Conservation (phyloP, 2,888 invertebrate genomes). For the Lapara coniferarum region DNA sequence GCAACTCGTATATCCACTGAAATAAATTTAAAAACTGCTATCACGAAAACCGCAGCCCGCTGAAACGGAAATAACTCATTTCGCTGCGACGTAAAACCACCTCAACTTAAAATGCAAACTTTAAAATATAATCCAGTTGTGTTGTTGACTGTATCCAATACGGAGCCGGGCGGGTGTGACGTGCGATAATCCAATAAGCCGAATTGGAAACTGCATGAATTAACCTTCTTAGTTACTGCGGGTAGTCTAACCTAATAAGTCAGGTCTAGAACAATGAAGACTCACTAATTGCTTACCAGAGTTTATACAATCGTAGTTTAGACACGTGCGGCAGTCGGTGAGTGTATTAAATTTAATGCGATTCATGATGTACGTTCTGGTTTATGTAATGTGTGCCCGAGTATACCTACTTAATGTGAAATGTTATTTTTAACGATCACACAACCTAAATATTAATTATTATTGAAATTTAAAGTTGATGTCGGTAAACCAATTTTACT, state of each 20-base stretch:
- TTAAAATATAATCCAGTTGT: slow-evolving; percentile 8
- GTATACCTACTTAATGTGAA: no score
- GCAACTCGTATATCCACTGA: not conserved
- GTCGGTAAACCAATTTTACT: no score
- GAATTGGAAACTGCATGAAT: slow-evolving; percentile 61
- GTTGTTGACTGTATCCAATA: slow-evolving; percentile 1
- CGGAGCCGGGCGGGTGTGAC: slow-evolving; percentile 1
- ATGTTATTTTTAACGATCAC: no score
- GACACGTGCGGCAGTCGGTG: not conserved
- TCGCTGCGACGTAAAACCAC: not conserved
- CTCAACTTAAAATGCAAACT: slow-evolving; percentile 6
- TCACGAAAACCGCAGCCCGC: slow-evolving; percentile 7
- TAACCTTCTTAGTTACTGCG: slow-evolving; percentile 55
- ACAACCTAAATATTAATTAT: no score
- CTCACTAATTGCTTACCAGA: slow-evolving; percentile 23
- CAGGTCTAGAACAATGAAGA: slow-evolving; percentile 30
- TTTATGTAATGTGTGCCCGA: no score
- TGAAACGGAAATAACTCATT: slow-evolving; percentile 12
- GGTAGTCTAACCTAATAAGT: slow-evolving; percentile 41
- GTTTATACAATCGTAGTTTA: no score
- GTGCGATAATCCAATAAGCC: slow-evolving; percentile 64
- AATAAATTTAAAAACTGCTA: slow-evolving; percentile 4
- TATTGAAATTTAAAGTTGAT: no score
- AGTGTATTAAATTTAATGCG: not conserved
- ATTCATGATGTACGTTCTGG: not conserved